Percentiles rank a stretch among this genome's conserved stretches.
These are phyloP conservation scores for Epistrophe grossulariae DNA, from an alignment of 2,888 invertebrate species.

Conservation along the genomic window DNA sequence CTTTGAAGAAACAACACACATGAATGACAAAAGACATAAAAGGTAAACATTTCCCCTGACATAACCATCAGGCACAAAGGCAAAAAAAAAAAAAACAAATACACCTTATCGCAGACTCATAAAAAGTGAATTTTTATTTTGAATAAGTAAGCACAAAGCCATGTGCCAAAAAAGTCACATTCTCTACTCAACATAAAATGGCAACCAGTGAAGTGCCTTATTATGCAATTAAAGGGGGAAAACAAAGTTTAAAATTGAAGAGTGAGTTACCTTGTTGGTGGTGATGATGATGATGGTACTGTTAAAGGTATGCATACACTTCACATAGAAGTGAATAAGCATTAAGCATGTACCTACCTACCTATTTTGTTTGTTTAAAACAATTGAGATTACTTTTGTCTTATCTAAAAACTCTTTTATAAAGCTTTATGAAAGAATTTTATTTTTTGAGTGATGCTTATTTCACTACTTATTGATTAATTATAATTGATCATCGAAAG, in stretches of 20 bases:
- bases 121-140: constrained; percentile 4
- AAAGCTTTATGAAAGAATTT: too few relatives aligned
- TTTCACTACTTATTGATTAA: too few relatives aligned
- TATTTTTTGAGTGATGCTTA: too few relatives aligned
- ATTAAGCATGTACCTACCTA: too few relatives aligned
- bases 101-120: neutral
- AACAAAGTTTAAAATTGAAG: neutral
- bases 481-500: too few relatives aligned
- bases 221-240: neutral
- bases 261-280: neutral
- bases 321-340: neutral
- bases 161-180: neutral
- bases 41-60: neutral
- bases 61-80: neutral
- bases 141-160: neutral
- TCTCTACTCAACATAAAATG: neutral
- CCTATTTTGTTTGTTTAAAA: neutral
- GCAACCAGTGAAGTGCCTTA: neutral
- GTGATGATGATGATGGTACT: neutral
- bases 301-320: neutral
- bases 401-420: neutral
- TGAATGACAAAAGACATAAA: constrained; percentile 1
- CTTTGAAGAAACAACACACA: neutral
- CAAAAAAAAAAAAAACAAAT: neutral
- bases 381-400: neutral